Base-by-base conservation (phyloP, 2,888 invertebrate species). In the Andrena praecox region DNA sequence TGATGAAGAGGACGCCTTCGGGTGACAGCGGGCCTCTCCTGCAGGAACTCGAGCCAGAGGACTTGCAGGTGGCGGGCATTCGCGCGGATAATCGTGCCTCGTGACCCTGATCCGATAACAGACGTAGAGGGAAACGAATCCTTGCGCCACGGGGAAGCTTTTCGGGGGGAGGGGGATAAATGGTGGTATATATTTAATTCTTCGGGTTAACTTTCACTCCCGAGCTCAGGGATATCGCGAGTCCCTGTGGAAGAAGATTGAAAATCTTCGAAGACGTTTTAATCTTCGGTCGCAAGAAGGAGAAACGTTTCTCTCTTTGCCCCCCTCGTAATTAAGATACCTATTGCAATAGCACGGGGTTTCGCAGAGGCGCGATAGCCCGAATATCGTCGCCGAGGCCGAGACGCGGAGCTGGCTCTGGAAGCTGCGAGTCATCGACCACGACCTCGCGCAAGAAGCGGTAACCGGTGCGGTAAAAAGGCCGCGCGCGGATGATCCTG, bases 1-100 rank as follows among this genome's bases (percentile, higher is more conserved):
- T 91, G 93, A 93, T 92, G 92, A 90, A 91, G 91, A 91, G 89
- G 90, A 89, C 90, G 89, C 90, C 88, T 87, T 80, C 73, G 87
- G 88, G 87, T 92, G 92, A 93, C 93, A 92, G 91, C 87, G 89
- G 89, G 85, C 82, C 86, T 80, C 88, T 82, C 59, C 88, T 87
- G 85, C 84, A 74, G 84, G 88, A 87, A 87, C 90, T 88, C 80
- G 84, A 68, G 64, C 77, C 72, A 72, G 85, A 80, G 67, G 73
- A 81, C 68, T 85, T 77, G 72, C 85, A 79, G 87, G 87, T 85
- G 87, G 77, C 80, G 79, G 85, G 29, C 71, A 74, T 77, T 83
- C 52, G 52, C 56, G 50, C 35, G 73, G 87, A 87, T 85, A 87
- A 83, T 24, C 33, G 42, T 62, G 63, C 85, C 87, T 80, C 79